Percentiles rank a stretch among this genome's conserved stretches.
Evolutionary conservation across 2,113 vertebrate genomes (phyloP).

Genomic region (Dermatemys mawii): DNA sequence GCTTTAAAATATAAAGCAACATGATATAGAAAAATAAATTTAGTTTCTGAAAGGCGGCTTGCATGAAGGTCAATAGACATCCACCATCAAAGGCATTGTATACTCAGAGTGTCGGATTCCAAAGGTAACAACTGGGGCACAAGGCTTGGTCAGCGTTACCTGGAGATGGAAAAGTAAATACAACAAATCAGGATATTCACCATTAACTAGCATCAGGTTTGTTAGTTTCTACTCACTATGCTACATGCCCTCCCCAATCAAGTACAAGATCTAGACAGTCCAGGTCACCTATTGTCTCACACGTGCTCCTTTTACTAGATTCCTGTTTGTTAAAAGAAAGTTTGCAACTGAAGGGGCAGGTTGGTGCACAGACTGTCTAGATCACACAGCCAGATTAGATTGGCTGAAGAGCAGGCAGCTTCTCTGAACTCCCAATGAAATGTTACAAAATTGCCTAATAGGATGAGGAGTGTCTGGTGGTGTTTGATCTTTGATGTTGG

Average conservation of each 20-base stretch:
- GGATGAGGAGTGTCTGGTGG: neutral
- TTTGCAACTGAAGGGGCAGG: neutral
- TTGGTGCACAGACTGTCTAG: neutral
- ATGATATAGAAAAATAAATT: neutral
- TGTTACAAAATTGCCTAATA: neutral
- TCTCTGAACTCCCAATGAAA: neutral
- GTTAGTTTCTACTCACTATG: neutral
- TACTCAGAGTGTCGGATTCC: slow-evolving; percentile 75
- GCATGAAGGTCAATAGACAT: slow-evolving; percentile 42
- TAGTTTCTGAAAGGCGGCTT: neutral
- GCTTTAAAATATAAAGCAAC: neutral
- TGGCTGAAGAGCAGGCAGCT: neutral
- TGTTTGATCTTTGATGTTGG: neutral
- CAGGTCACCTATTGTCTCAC: neutral
- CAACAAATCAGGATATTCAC: neutral
- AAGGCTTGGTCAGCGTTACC: slow-evolving; percentile 35
- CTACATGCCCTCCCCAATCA: neutral
- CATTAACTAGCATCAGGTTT: neutral
- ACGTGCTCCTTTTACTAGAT: neutral
- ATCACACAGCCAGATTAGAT: neutral
- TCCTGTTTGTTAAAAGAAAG: neutral
- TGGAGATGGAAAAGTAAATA: neutral
- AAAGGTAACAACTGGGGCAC: slow-evolving; percentile 50
- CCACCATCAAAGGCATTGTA: slow-evolving; percentile 63
- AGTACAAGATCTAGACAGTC: neutral